Evolutionary conservation across 35 echinoderm and acorn worm genomes (phyloP).

Genomic region (Anneissia japonica): DNA sequence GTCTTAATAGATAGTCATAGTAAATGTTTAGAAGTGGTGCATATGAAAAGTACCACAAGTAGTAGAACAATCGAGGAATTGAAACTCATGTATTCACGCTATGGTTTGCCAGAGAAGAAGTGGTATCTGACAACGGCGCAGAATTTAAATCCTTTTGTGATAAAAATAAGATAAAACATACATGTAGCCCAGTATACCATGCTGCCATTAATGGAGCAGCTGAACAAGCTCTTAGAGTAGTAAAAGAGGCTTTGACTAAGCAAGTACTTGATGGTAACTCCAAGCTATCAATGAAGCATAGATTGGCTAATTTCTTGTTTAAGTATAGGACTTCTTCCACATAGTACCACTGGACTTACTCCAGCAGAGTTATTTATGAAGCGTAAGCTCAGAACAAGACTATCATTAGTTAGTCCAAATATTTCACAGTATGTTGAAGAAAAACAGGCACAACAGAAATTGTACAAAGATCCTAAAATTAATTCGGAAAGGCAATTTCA

Average conservation of each 20-base stretch:
- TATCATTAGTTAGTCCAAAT: conserved; percentile 13
- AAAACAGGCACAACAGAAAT: not conserved
- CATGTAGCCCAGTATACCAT: too few relatives aligned
- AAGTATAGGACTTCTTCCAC: conserved; percentile 52
- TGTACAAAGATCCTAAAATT: not conserved
- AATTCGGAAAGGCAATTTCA: not conserved
- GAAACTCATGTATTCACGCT: conserved; percentile 18
- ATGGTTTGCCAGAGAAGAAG: conserved; percentile 25
- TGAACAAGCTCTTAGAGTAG: too few relatives aligned
- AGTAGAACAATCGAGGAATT: conserved; percentile 16
- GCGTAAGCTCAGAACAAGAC: conserved; percentile 15
- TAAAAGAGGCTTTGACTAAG: conserved; percentile 38
- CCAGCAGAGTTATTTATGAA: conserved; percentile 55
- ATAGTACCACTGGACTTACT: conserved; percentile 40
- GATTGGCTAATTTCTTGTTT: conserved; percentile 33
- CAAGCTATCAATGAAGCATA: conserved; percentile 39
- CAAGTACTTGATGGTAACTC: conserved; percentile 20
- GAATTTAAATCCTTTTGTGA: too few relatives aligned
- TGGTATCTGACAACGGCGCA: not conserved
- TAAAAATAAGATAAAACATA: too few relatives aligned
- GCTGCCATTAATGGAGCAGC: too few relatives aligned
- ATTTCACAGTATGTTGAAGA: conserved; percentile 6
- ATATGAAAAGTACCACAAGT: not conserved
- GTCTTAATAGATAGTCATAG: conserved; percentile 1
- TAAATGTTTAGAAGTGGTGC: conserved; percentile 29